phyloP scores from a whole-genome alignment of 2,888 invertebrate species.

The Linyphia triangularis region DNA sequence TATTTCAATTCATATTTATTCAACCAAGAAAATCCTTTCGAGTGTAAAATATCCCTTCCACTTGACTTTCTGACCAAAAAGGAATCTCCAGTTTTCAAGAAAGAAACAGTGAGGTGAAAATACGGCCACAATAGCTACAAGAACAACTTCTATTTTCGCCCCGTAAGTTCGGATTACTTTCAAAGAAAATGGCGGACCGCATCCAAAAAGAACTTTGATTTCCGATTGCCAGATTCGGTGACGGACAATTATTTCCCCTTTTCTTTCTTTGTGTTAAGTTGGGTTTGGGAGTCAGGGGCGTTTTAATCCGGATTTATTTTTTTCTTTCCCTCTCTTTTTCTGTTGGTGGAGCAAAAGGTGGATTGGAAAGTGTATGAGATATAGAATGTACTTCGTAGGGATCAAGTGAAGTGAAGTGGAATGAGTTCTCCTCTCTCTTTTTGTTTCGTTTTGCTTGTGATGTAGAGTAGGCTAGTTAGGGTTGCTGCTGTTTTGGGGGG shows the following conservation, averaged over 20 bases:
- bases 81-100: slow-evolving; percentile 40
- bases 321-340: slow-evolving; percentile 3
- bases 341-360: not conserved
- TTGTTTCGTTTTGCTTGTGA: slow-evolving; percentile 30
- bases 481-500: not conserved
- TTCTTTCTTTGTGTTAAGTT: slow-evolving; percentile 29
- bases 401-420: slow-evolving; percentile 16
- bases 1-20: slow-evolving; percentile 16
- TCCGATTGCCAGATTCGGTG: slow-evolving; percentile 47
- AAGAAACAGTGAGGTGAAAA: not conserved
- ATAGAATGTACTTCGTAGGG: slow-evolving; percentile 32
- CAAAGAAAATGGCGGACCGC: slow-evolving; percentile 50
- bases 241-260: slow-evolving; percentile 62
- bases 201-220: slow-evolving; percentile 35
- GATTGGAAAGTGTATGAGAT: slow-evolving; percentile 38
- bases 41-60: slow-evolving; percentile 37
- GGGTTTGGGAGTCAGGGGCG: slow-evolving; percentile 54
- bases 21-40: not conserved
- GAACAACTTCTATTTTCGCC: slow-evolving; percentile 24
- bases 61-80: slow-evolving; percentile 63
- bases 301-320: slow-evolving; percentile 52
- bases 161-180: not conserved
- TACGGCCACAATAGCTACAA: slow-evolving; percentile 14
- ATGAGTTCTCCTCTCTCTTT: not conserved
- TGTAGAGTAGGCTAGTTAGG: slow-evolving; percentile 35